Base-by-base conservation (phyloP, 2,797 vertebrate species). In the Dendrocincla tyrannina region DNA sequence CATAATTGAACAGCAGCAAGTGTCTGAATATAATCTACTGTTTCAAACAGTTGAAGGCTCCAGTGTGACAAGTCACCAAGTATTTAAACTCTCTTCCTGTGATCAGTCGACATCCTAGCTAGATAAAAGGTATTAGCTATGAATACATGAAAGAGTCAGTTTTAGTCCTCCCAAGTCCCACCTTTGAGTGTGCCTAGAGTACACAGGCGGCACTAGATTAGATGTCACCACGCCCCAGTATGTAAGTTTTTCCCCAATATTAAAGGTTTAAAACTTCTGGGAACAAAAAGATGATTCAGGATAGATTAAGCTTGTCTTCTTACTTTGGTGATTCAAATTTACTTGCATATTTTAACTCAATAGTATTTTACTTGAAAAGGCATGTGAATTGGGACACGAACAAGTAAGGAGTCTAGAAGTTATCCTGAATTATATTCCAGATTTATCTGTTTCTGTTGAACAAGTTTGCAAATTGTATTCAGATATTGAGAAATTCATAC, bases 1-100 rank as follows among this genome's bases (percentile, higher is more conserved):
- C 82, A 93, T 95, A 95, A 96, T 30, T 94, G 93, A 97, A 88
- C 75, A 91, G 86, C 72, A 85, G 56, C 68, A 89, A 92, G 73
- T 94, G 50, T 81, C 86, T 97, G 89, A 96, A 94, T 93, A 92
- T 63, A 95, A 91, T 89, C 68, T 94, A 39, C 47, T 95, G 4
- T 94, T 95, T 82, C 49, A 69, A 91, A 70, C 35, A 90, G 58
- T 81, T 84, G 59, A 95, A 94, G 67, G 76, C 33, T 74, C 15
- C 55, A 69, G 41, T 78, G 30, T 90, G 87, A 81, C 77, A 90
- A 92, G 88, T 85, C 55, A 79, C 72, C 53, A 77, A 69, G 60
- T 88, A 88, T 68, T 95, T 84, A 35, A 91, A 85, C 22, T 39
- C 24, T 59, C 41, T 93, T 86, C 50, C 39, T 53, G 3, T 73